A percentile compares a stretch with the other conserved stretches of the same genome.
phyloP scores from a whole-genome alignment of 2,888 invertebrate genomes.

The Nomada fucata region DNA sequence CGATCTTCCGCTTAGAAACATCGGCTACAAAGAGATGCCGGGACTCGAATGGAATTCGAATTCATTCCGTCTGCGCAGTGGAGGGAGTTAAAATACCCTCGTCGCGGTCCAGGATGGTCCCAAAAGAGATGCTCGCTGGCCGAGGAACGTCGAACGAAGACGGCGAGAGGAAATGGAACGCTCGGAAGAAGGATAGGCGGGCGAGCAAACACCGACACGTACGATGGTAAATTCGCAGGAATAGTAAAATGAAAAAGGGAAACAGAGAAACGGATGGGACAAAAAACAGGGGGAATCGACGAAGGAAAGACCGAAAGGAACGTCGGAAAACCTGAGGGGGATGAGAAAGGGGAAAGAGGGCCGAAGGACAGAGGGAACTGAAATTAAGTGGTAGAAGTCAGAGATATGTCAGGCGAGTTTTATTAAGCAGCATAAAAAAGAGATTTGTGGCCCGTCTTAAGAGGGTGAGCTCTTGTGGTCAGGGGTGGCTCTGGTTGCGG shows the following conservation, averaged over 20 bases:
- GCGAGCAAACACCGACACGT: conserved; percentile 4
- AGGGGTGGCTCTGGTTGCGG: conserved; percentile 55
- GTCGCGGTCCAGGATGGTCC: conserved; percentile 30
- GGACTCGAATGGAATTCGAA: conserved; percentile 63
- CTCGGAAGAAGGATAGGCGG: not conserved
- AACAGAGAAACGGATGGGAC: not conserved
- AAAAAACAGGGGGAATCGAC: not conserved
- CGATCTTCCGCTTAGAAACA: conserved; percentile 35
- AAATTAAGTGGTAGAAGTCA: conserved; percentile 84
- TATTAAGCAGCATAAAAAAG: conserved; percentile 84
- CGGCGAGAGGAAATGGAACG: not conserved
- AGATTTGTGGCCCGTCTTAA: conserved; percentile 81
- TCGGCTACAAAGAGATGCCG: conserved; percentile 52
- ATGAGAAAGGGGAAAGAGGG: not conserved
- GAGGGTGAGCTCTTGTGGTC: conserved; percentile 48
- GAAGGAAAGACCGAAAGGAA: not conserved
- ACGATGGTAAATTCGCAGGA: not conserved
- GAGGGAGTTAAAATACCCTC: conserved; percentile 37
- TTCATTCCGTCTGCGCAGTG: conserved; percentile 44
- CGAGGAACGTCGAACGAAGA: not conserved
- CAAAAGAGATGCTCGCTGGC: conserved; percentile 32
- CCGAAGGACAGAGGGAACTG: conserved; percentile 49
- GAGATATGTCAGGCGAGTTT: conserved; percentile 84
- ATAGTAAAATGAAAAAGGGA: not conserved
- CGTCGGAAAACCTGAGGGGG: too few species aligned